Base-by-base conservation (phyloP, 1,140 invertebrate species). In the Conopomorpha cramerella region DNA sequence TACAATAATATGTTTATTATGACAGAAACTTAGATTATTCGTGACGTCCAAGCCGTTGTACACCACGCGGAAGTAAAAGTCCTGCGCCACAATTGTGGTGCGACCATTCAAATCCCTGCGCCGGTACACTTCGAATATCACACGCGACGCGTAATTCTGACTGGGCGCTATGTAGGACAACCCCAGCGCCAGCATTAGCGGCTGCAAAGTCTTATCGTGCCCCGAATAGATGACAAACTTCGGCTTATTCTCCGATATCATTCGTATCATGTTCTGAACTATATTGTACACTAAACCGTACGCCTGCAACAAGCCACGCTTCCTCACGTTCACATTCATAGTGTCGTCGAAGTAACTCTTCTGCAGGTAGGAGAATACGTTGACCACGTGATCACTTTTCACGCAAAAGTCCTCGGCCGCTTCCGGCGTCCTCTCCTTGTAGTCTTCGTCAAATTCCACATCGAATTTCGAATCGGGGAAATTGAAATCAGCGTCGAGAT, bases 31-130 rank as follows among this genome's bases (percentile, higher is more conserved):
- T 12, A 94, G 80, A 40, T 86, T 82, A 52, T 85, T 82, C 0
- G 95, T 97, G 0, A 94, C 83, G 67, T 95, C 92, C 40, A 84
- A 84, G 0, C 95, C 95, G 60, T 96, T 95, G 43, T 90, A 87
- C 14, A 97, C 66, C 1, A 95, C 74, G 1, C 91, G 82, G 48
- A 95, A 92, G 55, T 89, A 90, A 63, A 87, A 90, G 57, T 88
- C 84, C 49, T 83, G 81, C 0, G 82, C 83, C 1, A 76, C 43
- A 0, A 63, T 64, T 66, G 70, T 76, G 36, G 79, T 61, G 46
- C 82, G 81, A 18, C 82, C 80, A n/a, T 67, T 60, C 29, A 76
- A 55, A 53, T 72, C 70, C 30, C 60, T 64, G 31, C 64, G 74
- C 35, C 82, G 82, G 39, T 91, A 91, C 0, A 91, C 83, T 71